A percentile compares a stretch with the other conserved stretches of the same genome.
Conservation (phyloP, 1,140 invertebrate genomes). For the Drosophila pseudoananassae region DNA sequence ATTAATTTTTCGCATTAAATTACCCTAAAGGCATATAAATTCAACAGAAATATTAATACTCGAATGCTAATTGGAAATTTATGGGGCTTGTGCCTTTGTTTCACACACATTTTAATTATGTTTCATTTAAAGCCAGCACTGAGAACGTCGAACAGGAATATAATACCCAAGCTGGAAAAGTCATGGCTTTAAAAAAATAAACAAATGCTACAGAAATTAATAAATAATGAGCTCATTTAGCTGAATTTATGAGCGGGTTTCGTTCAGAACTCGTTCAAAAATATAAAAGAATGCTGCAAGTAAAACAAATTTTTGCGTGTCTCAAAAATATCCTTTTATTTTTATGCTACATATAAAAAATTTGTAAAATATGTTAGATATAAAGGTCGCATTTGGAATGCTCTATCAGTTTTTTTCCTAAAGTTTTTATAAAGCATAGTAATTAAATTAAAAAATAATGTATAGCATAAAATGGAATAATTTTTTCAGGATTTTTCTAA, state of each 20-base stretch:
- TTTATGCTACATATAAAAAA: neutral
- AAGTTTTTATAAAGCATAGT: no score
- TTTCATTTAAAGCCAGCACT: constrained; percentile 63
- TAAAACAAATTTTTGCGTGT: constrained; percentile 3
- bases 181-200: constrained; percentile 1
- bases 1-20: constrained; percentile 30
- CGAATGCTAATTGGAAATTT: constrained; percentile 45
- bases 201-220: neutral
- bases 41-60: constrained; percentile 9
- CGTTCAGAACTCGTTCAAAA: no score
- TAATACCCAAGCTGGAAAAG: constrained; percentile 2
- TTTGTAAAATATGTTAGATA: no score
- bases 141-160: constrained; percentile 32
- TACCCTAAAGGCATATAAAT: constrained; percentile 1
- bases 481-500: no score
- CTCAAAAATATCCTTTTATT: neutral
- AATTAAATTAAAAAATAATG: no score
- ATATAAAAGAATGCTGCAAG: neutral
- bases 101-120: constrained; percentile 73
- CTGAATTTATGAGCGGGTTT: constrained; percentile 7
- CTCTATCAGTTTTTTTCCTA: no score
- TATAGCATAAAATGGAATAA: no score
- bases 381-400: no score
- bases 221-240: constrained; percentile 14
- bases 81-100: constrained; percentile 17